Base-by-base conservation (phyloP, 2,797 vertebrate species). In the Pitangus sulphuratus region DNA sequence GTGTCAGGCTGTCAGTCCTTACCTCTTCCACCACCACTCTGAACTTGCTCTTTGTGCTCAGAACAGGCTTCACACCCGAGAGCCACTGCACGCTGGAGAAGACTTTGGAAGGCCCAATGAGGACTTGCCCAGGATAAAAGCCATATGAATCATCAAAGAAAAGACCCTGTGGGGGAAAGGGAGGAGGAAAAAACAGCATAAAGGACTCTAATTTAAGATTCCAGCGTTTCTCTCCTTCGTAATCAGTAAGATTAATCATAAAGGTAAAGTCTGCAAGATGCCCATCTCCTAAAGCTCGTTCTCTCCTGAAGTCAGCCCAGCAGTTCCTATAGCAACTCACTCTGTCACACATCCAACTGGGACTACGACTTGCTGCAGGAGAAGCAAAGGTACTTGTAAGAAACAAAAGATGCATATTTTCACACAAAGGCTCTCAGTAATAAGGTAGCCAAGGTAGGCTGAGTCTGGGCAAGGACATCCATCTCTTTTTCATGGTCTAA, bases 41-140 rank as follows among this genome's bases (percentile, higher is more conserved):
- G 97, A 99, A 99, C 97, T 99, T 99, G 98, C 99, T 99, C 97
- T 99, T 99, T 90, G 99, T 99, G 97, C 99, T 99, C 82, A 99
- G 98, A 62, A 99, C 99, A 11, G 99, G 99, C 95, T 99, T 99
- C 95, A 99, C 99, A 30, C 99, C 99, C 0, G 99, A 99, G 51
- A 99, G 98, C 99, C 99, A 99, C 96, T 99, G 99, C 51, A 99
- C 99, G 1, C 98, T 99, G 81, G 99, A 99, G 97, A 99, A 99
- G 90, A 99, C 99, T 97, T 99, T 99, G 76, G 99, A 99, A 0
- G 99, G 99, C 31, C 99, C 99, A 0, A 99, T 99, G 95, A 99
- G 98, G 93, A 99, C 99, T 97, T 99, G 99, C 54, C 99, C 99
- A 11, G 99, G 99, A 97, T 99, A 99, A 98, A 99, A 99, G 61